A percentile compares a stretch with the other conserved stretches of the same genome.
Evolutionary conservation across 2,888 invertebrate species (phyloP).

Genomic region (Invenusta paracnida): DNA sequence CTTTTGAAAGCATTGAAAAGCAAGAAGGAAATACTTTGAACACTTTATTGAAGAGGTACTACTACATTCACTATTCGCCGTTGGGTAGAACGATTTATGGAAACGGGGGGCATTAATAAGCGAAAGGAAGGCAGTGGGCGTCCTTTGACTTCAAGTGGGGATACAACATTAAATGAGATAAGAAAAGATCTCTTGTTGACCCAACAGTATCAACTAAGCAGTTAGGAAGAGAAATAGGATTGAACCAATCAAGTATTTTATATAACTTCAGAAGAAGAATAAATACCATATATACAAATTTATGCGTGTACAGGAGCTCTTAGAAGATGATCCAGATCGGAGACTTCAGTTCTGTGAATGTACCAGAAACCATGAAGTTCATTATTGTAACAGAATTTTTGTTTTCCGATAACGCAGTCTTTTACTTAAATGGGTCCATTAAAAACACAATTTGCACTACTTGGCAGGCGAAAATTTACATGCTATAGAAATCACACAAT

Average conservation of each 20-base stretch:
- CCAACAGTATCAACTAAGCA: conserved; percentile 4
- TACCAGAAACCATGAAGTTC: not conserved
- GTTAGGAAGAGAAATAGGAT: conserved; percentile 12
- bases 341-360: not conserved
- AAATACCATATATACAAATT: conserved; percentile 5
- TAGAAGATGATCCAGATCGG: not conserved
- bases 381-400: not conserved
- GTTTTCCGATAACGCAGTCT: not conserved
- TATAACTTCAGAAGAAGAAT: not conserved
- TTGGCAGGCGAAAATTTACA: not conserved
- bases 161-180: conserved; percentile 1
- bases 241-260: conserved; percentile 3
- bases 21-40: not conserved
- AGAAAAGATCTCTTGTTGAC: conserved; percentile 8
- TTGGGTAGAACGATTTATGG: not conserved
- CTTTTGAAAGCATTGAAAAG: conserved; percentile 19
- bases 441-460: not conserved
- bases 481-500: not conserved
- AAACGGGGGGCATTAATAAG: not conserved
- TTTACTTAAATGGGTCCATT: not conserved
- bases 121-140: not conserved
- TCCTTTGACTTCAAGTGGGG: not conserved
- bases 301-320: not conserved
- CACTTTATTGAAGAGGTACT: conserved; percentile 4
- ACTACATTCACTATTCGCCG: not conserved